Evolutionary conservation across 1,140 invertebrate species (phyloP).

Genomic region (Parasteatoda tepidariorum): DNA sequence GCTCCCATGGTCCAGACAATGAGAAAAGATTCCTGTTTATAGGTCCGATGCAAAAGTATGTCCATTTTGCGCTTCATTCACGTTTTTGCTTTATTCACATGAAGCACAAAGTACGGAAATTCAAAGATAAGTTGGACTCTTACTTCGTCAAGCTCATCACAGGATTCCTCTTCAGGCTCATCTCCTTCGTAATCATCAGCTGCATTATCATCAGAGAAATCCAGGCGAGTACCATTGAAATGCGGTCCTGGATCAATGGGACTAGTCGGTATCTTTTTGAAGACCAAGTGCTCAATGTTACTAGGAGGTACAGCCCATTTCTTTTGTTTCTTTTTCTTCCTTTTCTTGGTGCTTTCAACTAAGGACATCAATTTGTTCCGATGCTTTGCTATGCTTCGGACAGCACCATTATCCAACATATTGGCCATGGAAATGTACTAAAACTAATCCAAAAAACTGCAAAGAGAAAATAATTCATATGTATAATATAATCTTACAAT

Average conservation of each 20-base stretch:
- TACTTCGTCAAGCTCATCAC: conserved; percentile 29
- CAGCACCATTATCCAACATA: conserved; percentile 54
- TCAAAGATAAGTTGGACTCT: too few relatives aligned
- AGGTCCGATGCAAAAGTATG: too few relatives aligned
- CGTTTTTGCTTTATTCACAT: too few relatives aligned
- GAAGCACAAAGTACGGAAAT: too few relatives aligned
- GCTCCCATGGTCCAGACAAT: too few relatives aligned
- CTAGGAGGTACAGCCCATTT: conserved; percentile 42
- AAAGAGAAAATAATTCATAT: neutral
- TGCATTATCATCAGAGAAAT: neutral
- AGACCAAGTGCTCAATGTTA: conserved; percentile 55
- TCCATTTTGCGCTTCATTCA: too few relatives aligned
- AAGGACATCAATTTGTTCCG: conserved; percentile 54
- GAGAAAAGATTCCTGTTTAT: too few relatives aligned
- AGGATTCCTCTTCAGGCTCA: conserved; percentile 19
- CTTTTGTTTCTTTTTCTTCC: conserved; percentile 47
- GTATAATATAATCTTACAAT: too few relatives aligned
- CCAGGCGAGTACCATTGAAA: conserved; percentile 20
- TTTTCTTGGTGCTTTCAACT: conserved; percentile 54
- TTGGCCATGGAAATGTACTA: conserved; percentile 29
- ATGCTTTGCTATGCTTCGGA: conserved; percentile 59
- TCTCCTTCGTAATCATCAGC: conserved; percentile 7
- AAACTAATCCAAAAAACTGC: neutral
- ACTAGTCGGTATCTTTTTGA: conserved; percentile 53
- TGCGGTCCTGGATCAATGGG: conserved; percentile 37